Conservation (phyloP, 2,888 invertebrate species). For the Crocallis elinguaria region DNA sequence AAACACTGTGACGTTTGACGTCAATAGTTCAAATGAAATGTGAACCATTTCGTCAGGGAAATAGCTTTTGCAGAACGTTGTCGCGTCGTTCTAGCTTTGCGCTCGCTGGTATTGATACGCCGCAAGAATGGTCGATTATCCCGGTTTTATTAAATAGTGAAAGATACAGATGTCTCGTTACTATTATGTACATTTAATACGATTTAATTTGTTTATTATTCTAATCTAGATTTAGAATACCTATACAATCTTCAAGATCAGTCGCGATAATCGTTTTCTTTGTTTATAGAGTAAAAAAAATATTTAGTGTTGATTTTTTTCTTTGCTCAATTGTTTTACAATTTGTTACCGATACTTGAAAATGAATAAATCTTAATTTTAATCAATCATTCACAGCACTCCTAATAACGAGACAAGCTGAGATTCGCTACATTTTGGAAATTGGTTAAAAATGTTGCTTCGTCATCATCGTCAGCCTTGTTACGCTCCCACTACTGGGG, state of each 20-base stretch:
- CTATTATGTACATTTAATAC: neutral
- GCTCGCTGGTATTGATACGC: neutral
- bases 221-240: neutral
- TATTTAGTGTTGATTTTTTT: too few species aligned
- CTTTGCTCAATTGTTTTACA: too few species aligned
- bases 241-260: neutral
- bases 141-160: neutral
- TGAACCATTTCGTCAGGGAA: slow-evolving; percentile 46
- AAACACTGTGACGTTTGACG: slow-evolving; percentile 35
- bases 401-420: too few species aligned
- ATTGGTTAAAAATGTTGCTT: too few species aligned
- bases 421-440: too few species aligned
- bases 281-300: too few species aligned
- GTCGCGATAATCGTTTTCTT: too few species aligned
- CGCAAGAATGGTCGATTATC: slow-evolving; percentile 1
- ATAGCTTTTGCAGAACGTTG: slow-evolving; percentile 34
- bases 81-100: neutral
- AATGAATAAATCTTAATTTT: too few species aligned
- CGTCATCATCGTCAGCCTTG: too few species aligned
- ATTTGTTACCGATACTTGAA: too few species aligned
- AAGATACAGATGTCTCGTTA: neutral
- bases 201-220: neutral
- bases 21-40: slow-evolving; percentile 50
- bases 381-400: too few species aligned
- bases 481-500: too few species aligned